Percentiles rank a stretch among this genome's conserved stretches.
phyloP scores from a whole-genome alignment of 2,113 vertebrate genomes.

The Paramisgurnus dabryanus region DNA sequence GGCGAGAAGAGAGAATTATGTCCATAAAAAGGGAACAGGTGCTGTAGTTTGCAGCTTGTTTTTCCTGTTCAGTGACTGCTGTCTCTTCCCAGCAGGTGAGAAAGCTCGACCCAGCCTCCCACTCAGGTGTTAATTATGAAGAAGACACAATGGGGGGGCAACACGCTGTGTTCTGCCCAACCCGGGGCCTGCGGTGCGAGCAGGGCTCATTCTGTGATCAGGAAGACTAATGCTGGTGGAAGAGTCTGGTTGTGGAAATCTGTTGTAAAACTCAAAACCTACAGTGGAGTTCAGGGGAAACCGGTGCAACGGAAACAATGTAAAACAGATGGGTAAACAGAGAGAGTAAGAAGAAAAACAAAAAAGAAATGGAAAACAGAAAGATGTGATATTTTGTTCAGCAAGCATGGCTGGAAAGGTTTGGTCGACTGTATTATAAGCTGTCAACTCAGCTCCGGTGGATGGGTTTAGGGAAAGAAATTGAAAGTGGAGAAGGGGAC shows the following conservation, averaged over 20 bases:
- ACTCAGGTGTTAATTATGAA: constrained; percentile 75
- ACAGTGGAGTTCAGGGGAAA: constrained; percentile 6
- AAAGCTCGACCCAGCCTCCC: constrained; percentile 59
- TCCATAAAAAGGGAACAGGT: constrained; percentile 45
- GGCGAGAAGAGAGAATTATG: constrained; percentile 17
- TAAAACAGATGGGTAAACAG: constrained; percentile 24
- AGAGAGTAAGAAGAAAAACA: constrained; percentile 52
- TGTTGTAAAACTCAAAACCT: too few species aligned
- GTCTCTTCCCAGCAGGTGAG: constrained; percentile 49
- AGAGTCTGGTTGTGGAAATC: constrained; percentile 18
- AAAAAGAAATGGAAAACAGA: constrained; percentile 64
- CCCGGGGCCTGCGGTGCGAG: constrained; percentile 42
- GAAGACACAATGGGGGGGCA: constrained; percentile 41
- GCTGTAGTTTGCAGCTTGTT: constrained; percentile 46
- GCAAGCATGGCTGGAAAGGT: constrained; percentile 55
- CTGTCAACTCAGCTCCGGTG: constrained; percentile 36
- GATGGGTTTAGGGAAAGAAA: constrained; percentile 35
- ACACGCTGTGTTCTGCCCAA: constrained; percentile 41
- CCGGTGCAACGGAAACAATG: constrained; percentile 52
- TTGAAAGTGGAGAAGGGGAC: constrained; percentile 50
- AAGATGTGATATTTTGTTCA: constrained; percentile 69
- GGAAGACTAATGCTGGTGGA: constrained; percentile 8
- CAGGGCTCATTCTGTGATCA: constrained; percentile 38
- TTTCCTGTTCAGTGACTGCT: constrained; percentile 48
- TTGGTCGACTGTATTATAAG: constrained; percentile 58